Conservation (phyloP, 2,797 vertebrate genomes). For the Champsocephalus gunnari region DNA sequence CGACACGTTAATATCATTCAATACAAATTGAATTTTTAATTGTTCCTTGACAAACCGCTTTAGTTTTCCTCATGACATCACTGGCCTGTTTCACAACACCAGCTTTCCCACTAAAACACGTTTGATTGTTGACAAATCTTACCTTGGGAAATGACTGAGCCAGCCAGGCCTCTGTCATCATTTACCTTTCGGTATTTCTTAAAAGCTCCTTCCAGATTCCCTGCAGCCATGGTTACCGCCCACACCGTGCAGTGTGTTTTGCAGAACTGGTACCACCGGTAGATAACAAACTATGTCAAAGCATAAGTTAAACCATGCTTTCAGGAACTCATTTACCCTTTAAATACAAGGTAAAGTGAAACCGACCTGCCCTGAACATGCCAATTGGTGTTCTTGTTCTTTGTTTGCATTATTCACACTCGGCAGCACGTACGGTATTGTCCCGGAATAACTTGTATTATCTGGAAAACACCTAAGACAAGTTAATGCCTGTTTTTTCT, state of each 20-base stretch:
- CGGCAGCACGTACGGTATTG: too few relatives aligned
- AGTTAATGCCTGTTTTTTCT: constrained; percentile 14
- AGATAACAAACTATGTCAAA: neutral
- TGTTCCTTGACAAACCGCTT: neutral
- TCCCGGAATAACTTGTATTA: neutral
- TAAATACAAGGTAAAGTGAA: neutral
- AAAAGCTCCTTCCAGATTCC: neutral
- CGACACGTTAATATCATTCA: neutral
- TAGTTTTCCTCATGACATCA: constrained; percentile 35
- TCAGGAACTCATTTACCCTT: neutral
- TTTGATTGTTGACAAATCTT: neutral
- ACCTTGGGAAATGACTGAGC: neutral
- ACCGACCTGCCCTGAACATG: neutral
- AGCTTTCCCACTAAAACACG: neutral
- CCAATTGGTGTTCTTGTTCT: neutral
- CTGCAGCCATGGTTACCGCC: neutral
- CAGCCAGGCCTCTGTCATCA: neutral
- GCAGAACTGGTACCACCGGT: constrained; percentile 23
- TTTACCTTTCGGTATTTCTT: neutral
- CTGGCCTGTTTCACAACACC: constrained; percentile 14
- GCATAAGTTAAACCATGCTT: neutral
- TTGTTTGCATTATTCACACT: neutral
- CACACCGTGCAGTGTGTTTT: neutral
- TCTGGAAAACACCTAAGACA: neutral
- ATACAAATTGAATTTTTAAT: too few relatives aligned